Base-by-base conservation (phyloP, 2,888 invertebrate genomes). In the Acronicta psi region DNA sequence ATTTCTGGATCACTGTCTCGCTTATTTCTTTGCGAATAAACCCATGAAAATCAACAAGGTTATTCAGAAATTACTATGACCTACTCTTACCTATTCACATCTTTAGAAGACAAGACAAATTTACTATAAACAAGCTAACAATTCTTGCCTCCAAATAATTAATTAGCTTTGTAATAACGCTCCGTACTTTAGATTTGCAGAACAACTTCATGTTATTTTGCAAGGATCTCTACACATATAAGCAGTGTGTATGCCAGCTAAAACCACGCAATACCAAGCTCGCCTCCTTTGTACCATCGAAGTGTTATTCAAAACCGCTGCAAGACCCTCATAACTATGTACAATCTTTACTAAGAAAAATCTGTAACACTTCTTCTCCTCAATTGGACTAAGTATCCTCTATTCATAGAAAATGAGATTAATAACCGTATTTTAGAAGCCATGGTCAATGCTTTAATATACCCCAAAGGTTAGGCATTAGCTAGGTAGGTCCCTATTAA, bases 261-360 rank as follows among this genome's bases (percentile, higher is more conserved):
- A 55, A 59, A 70, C 75, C 69, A 53, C 56, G 59, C 51, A 52
- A 59, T 59, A 54, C 40, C 66, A 69, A 75, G 68, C 75, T 65
- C 82, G 80, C 81, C 83, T 87, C 82, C 80, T 83, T 85, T 87
- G 85, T 88, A 86, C 85, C 84, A 85, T 84, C 82, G 64, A 82
- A 79, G 73, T 78, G 72, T 71, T 57, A 49, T 47, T 59, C 73
- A 73, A n/a, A 63, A 74, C 75, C 83, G 73, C 69, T 79, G 79
- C 75, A 46, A 69, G 71, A 70, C 69, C 62, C 36, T 14, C 14
- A 37, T 45, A 59, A 45, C 55, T 57, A 59, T 65, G 43, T 59
- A 61, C 53, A 65, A 53, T 53, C 14, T 40, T 57, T 17, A 67
- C 58, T 37, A 31, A 1, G 42, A 38, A 52, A 53, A 56, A 56